Base-by-base conservation (phyloP, 2,888 invertebrate species). In the Listrodromus nycthemerus region DNA sequence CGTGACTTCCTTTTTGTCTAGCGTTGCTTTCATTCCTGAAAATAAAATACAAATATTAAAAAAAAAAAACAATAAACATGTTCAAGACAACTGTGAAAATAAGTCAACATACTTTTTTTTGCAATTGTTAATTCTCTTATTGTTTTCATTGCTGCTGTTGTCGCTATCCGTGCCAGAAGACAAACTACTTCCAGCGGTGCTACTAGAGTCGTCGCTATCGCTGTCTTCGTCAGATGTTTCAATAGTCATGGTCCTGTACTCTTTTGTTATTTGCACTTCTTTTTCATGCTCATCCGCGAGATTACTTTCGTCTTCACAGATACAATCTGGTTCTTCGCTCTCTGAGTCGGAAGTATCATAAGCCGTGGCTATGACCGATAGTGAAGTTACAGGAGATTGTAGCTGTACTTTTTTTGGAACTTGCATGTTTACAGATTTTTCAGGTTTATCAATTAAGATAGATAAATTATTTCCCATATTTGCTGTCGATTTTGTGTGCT, bases 331-430 rank as follows among this genome's bases (percentile, higher is more conserved):
- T n/a, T 81, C 79, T 81, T 90, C 91, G 24, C 69, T 24, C 16
- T 92, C 91, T 7, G 90, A 88, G 83, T 90, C 90, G 4, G 89
- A 89, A 85, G 85, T 85, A 21, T 88, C 88, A 82, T 92, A 92
- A 66, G 89, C 88, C n/a, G 85, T 5, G n/a, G 92, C 92, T 75
- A 91, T 88, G 10, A 82, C 50, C 27, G 76, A 50, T 2, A 91
- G 87, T 30, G 90, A 84, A 1, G 84, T 73, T 2, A 82, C n/a
- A 8, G 55, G 7, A 13, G 45, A 13, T 21, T 24, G 13, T 19
- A 24, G 13, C n/a, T 77, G 45, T 1, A 19, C 55, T 27, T 58
- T 74, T 69, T 48, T 16, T 7, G 24, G 6, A 27, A 5, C 2
- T 33, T 24, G 19, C 63, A 1, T 33, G 50, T 82, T 24, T 19